phyloP scores from a whole-genome alignment of 2,113 vertebrate species.

The Trematomus loennbergii region DNA sequence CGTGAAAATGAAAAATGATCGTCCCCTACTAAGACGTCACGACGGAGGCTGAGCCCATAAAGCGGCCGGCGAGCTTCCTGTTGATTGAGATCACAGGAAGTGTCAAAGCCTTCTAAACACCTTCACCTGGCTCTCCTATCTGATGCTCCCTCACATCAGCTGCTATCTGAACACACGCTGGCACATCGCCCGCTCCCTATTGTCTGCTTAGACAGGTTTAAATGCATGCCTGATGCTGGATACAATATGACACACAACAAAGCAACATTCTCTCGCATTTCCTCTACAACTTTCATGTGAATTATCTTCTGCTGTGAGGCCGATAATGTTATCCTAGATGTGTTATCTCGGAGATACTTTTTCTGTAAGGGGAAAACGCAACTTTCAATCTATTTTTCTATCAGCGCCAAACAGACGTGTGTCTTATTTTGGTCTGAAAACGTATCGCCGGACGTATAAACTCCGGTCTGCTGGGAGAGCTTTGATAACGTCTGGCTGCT shows the following conservation, averaged over 20 bases:
- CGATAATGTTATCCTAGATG: constrained; percentile 61
- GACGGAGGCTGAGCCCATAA: constrained; percentile 61
- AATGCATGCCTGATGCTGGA: constrained; percentile 45
- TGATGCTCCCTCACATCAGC: constrained; percentile 65
- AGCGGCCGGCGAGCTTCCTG: constrained; percentile 30
- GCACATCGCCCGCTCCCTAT: constrained; percentile 43
- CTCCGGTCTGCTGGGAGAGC: constrained; percentile 38
- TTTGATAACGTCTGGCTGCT: constrained; percentile 70
- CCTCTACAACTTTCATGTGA: constrained; percentile 32
- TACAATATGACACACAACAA: constrained; percentile 46
- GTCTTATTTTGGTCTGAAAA: constrained; percentile 47
- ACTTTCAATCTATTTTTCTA: constrained; percentile 80
- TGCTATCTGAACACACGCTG: constrained; percentile 42
- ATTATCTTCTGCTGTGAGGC: constrained; percentile 46
- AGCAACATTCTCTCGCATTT: constrained; percentile 39
- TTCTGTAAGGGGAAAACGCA: constrained; percentile 36
- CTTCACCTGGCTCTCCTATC: constrained; percentile 67
- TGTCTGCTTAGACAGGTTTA: constrained; percentile 69
- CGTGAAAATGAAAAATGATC: constrained; percentile 77
- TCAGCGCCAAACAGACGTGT: constrained; percentile 66
- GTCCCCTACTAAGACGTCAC: constrained; percentile 75
- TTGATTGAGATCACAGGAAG: constrained; percentile 75
- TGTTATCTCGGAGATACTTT: constrained; percentile 59
- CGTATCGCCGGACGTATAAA: constrained; percentile 62
- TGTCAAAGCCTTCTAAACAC: constrained; percentile 64